Percentiles rank a stretch among this genome's conserved stretches.
These are phyloP conservation scores for Drosophila cognata DNA, from an alignment of 2,888 invertebrate species.

Conservation along the genomic window DNA sequence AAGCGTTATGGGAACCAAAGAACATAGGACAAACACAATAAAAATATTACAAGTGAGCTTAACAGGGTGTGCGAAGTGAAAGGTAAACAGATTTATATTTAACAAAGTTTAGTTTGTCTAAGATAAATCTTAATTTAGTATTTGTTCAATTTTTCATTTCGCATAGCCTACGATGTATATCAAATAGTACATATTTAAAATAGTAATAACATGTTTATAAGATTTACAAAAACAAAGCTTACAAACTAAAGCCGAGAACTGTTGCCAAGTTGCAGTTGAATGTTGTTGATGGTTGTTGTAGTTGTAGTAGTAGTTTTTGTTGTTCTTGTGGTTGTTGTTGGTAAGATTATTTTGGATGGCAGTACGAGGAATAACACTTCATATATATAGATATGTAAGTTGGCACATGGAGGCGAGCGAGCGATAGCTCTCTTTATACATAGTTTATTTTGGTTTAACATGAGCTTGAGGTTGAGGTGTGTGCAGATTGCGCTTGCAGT, in stretches of 20 bases:
- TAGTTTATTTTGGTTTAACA: slow-evolving; percentile 17
- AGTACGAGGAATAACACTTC: slow-evolving; percentile 59
- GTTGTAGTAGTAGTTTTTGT: slow-evolving; percentile 39
- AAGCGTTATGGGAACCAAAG: slow-evolving; percentile 63
- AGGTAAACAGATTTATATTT: slow-evolving; percentile 15
- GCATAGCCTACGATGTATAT: slow-evolving; percentile 20
- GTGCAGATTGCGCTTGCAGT: slow-evolving; percentile 65
- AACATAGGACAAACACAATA: slow-evolving; percentile 69
- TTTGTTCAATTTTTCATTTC: slow-evolving; percentile 15
- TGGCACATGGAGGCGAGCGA: slow-evolving; percentile 49
- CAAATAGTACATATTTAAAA: slow-evolving; percentile 37
- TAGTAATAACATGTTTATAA: slow-evolving; percentile 45
- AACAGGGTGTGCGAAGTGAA: slow-evolving; percentile 24
- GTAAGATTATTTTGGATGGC: slow-evolving; percentile 55
- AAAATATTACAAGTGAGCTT: slow-evolving; percentile 43
- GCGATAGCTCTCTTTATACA: slow-evolving; percentile 28
- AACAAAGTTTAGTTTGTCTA: background rate
- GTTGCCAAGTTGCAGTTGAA: slow-evolving; percentile 65
- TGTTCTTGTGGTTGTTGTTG: slow-evolving; percentile 53
- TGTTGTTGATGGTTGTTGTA: slow-evolving; percentile 47
- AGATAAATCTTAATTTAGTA: background rate
- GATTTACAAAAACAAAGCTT: slow-evolving; percentile 61
- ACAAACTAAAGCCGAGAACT: slow-evolving; percentile 72
- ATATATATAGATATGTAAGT: slow-evolving; percentile 39
- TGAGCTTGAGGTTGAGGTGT: slow-evolving; percentile 63